These are phyloP conservation scores for Cervus canadensis DNA, from an alignment of 2,113 vertebrate genomes.

Conservation along the genomic window DNA sequence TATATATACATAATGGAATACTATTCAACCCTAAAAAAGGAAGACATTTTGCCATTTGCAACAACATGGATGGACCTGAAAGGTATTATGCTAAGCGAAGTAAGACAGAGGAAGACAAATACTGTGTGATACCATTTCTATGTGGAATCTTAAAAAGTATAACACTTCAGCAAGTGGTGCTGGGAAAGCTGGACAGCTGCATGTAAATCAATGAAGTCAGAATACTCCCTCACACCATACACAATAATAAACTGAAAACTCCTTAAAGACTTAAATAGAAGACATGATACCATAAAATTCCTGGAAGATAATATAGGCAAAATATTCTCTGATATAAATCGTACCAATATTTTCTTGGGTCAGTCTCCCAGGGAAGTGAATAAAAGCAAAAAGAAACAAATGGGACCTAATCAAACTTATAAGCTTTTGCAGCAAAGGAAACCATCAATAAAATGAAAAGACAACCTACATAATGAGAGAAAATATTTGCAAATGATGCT, in stretches of 20 bases:
- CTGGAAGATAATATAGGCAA: not conserved
- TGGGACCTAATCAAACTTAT: not conserved
- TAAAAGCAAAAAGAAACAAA: not conserved
- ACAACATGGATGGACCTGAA: not conserved
- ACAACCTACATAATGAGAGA: not conserved
- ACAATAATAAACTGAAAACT: not conserved
- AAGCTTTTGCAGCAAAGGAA: not conserved
- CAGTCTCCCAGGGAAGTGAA: not conserved
- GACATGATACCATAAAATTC: not conserved
- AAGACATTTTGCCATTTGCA: not conserved
- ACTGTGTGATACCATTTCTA: not conserved
- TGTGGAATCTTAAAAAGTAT: not conserved
- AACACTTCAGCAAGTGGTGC: not conserved
- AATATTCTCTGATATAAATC: not conserved
- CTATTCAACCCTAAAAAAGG: not conserved
- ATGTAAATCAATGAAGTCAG: not conserved
- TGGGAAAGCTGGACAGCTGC: not conserved
- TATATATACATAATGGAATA: not conserved
- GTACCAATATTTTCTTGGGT: not conserved
- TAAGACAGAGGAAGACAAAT: not conserved
- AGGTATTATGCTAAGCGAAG: not conserved
- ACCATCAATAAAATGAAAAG: not conserved
- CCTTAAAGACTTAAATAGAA: not conserved
- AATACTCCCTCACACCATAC: not conserved
- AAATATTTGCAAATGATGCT: not conserved